Conservation (phyloP, 1,140 invertebrate genomes). For the Temnothorax longispinosus region DNA sequence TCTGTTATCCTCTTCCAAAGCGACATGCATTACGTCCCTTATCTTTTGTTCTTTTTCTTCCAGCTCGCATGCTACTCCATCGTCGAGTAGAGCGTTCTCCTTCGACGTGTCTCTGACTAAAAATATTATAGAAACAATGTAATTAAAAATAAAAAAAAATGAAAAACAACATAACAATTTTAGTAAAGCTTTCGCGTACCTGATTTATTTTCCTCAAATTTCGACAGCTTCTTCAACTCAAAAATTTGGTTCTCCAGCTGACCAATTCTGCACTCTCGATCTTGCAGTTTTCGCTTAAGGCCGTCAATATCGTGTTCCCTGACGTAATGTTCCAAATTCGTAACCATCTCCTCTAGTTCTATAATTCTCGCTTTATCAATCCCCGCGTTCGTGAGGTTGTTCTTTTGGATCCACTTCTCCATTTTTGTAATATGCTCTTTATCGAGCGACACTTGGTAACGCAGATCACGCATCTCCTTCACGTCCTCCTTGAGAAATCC, state of each 20-base stretch:
- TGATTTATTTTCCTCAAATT: conserved; percentile 3
- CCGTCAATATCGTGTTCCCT: conserved; percentile 80
- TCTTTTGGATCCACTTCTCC: conserved; percentile 79
- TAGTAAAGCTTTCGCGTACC: conserved; percentile 19
- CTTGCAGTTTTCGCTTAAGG: conserved; percentile 79
- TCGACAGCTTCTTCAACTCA: conserved; percentile 62
- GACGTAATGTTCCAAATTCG: conserved; percentile 81
- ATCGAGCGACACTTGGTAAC: conserved; percentile 71
- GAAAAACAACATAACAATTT: background rate
- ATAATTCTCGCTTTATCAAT: conserved; percentile 79
- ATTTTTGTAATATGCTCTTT: conserved; percentile 75
- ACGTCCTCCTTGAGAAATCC: conserved; percentile 80
- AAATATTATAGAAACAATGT: background rate
- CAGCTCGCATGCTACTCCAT: background rate
- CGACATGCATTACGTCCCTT: background rate
- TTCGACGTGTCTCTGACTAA: background rate
- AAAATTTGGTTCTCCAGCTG: conserved; percentile 75
- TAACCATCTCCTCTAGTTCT: conserved; percentile 82
- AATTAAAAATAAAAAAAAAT: background rate
- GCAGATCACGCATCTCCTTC: conserved; percentile 78
- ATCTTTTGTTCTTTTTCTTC: conserved; percentile 28
- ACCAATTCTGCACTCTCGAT: conserved; percentile 80
- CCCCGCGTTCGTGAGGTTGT: conserved; percentile 69
- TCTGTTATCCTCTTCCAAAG: background rate
- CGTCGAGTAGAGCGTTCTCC: background rate